Conservation (phyloP, 2,113 vertebrate genomes). For the Thunnus thynnus region DNA sequence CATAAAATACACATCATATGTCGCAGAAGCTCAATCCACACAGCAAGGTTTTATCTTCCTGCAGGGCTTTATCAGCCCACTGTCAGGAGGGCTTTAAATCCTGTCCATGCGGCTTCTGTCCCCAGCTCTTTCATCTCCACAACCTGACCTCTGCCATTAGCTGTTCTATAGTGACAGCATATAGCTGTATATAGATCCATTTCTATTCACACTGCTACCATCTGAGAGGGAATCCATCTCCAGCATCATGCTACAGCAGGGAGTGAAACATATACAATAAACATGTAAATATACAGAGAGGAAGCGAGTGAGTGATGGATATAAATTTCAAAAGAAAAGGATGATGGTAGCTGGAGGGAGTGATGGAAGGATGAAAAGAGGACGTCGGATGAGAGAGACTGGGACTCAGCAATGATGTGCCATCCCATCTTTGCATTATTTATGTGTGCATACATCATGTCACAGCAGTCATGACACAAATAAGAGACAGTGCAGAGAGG, state of each 20-base stretch:
- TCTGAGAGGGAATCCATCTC: not conserved
- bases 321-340: not conserved
- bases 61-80: constrained; percentile 8
- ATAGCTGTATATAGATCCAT: not conserved
- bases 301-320: not conserved
- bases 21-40: not conserved
- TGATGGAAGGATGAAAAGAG: constrained; percentile 11
- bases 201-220: constrained; percentile 2
- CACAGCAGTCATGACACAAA: constrained; percentile 1
- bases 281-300: constrained; percentile 1
- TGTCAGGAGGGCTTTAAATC: constrained; percentile 25
- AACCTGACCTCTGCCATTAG: constrained; percentile 3
- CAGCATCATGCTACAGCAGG: not conserved
- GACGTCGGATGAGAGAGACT: not conserved
- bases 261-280: not conserved
- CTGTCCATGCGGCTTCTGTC: constrained; percentile 11
- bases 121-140: not conserved
- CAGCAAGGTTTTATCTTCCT: not conserved
- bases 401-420: not conserved
- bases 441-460: constrained; percentile 19
- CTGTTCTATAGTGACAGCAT: not conserved
- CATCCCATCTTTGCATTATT: constrained; percentile 13
- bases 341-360: constrained; percentile 1
- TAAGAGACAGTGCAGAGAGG: not conserved
- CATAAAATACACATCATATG: constrained; percentile 15